Percentiles rank a stretch among this genome's conserved stretches.
Conservation (phyloP, 2,113 vertebrate species). For the Emydura subglobosa region DNA sequence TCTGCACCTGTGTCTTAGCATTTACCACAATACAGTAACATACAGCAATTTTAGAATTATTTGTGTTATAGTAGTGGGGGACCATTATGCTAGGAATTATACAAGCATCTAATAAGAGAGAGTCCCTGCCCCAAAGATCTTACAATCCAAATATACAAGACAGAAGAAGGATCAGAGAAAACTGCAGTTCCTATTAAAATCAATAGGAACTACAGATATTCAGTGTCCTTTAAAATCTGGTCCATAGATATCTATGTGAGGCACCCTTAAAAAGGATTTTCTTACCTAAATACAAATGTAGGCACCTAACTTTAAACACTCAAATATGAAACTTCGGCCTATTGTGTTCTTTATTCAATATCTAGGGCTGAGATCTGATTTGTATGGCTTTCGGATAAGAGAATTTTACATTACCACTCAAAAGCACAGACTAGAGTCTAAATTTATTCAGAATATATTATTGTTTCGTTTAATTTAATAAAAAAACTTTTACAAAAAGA, state of each 20-base stretch:
- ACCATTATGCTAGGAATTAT: neutral
- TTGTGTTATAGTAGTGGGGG: neutral
- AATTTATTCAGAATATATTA: neutral
- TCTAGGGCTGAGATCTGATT: slow-evolving; percentile 45
- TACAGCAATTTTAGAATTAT: neutral
- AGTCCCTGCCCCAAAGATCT: neutral
- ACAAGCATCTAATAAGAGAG: neutral
- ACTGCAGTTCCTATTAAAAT: neutral
- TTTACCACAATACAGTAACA: neutral
- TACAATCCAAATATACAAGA: neutral
- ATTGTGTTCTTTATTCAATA: slow-evolving; percentile 29
- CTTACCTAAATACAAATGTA: neutral
- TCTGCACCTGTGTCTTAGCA: neutral
- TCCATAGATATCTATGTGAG: neutral
- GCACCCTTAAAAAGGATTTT: neutral
- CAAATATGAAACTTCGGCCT: slow-evolving; percentile 12
- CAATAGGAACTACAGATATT: neutral
- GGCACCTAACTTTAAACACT: neutral
- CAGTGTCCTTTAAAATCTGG: neutral
- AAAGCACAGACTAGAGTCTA: neutral
- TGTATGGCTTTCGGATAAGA: slow-evolving; percentile 52
- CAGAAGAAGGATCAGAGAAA: neutral
- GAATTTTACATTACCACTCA: neutral
- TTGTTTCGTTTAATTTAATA: neutral
- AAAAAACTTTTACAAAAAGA: neutral